Conservation (phyloP, 35 echinoderm and acorn worm species). For the Heliocidaris tuberculata region DNA sequence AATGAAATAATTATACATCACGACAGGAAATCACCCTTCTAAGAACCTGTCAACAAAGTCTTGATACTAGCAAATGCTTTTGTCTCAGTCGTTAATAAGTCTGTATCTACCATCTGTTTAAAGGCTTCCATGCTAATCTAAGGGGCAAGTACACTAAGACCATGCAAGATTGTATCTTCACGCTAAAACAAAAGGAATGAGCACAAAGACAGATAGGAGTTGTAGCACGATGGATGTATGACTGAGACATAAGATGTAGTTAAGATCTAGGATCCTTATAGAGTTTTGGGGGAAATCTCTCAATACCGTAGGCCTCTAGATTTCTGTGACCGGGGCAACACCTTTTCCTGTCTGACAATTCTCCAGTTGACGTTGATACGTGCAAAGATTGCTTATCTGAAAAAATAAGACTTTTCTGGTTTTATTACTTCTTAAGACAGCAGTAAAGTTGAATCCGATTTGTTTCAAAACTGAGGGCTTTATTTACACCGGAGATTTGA, state of each 20-base stretch:
- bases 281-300: not conserved
- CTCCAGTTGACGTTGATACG: too few relatives aligned
- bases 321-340: not conserved
- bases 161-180: not conserved
- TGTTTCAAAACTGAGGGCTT: not conserved
- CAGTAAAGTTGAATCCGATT: not conserved
- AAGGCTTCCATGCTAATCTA: not conserved
- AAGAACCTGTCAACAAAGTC: not conserved
- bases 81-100: not conserved
- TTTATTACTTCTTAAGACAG: not conserved
- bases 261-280: not conserved
- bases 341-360: not conserved
- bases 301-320: not conserved
- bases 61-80: not conserved
- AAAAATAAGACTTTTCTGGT: not conserved
- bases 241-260: not conserved
- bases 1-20: not conserved
- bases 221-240: not conserved
- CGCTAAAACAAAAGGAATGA: not conserved
- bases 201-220: not conserved
- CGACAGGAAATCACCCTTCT: not conserved
- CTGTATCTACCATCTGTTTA: not conserved
- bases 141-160: not conserved
- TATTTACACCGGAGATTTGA: not conserved
- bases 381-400: too few relatives aligned